A percentile compares a stretch with the other conserved stretches of the same genome.
Conservation (phyloP, 2,113 vertebrate species). For the Tenrec ecaudatus region DNA sequence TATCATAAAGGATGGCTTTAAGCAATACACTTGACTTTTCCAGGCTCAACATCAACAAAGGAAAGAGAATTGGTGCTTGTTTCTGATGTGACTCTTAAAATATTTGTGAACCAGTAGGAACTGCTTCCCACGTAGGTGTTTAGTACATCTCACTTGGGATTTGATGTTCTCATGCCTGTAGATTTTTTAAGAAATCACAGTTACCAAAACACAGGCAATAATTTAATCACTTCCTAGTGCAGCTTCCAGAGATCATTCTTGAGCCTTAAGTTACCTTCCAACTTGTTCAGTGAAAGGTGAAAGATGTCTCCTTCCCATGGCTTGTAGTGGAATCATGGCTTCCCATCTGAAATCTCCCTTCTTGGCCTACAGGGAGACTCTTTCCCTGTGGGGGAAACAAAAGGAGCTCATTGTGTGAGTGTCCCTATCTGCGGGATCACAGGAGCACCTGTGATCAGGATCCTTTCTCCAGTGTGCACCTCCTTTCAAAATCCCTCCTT, state of each 20-base stretch:
- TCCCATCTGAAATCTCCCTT: too few relatives aligned
- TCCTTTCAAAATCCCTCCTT: conserved; percentile 62
- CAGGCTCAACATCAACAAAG: neutral
- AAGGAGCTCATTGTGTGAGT: neutral
- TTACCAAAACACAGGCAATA: neutral
- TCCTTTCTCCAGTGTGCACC: conserved; percentile 59
- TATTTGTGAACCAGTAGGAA: neutral
- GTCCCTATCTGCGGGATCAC: conserved; percentile 33
- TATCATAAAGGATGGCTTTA: neutral
- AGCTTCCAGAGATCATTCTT: neutral
- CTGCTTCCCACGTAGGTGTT: neutral
- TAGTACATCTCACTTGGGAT: neutral
- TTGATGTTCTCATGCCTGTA: neutral
- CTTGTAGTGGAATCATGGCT: neutral
- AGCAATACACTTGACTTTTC: neutral
- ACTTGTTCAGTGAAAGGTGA: neutral
- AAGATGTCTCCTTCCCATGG: neutral
- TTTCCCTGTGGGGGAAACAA: neutral
- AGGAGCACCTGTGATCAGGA: conserved; percentile 46
- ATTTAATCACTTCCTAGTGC: neutral
- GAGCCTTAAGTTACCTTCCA: neutral
- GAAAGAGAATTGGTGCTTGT: neutral
- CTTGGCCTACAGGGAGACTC: neutral
- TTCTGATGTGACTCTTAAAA: too few relatives aligned
- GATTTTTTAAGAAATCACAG: neutral